Evolutionary conservation across 2,113 vertebrate genomes (phyloP), one percentile per base, ranked within the genome.

Genomic region (Conger conger): DNA sequence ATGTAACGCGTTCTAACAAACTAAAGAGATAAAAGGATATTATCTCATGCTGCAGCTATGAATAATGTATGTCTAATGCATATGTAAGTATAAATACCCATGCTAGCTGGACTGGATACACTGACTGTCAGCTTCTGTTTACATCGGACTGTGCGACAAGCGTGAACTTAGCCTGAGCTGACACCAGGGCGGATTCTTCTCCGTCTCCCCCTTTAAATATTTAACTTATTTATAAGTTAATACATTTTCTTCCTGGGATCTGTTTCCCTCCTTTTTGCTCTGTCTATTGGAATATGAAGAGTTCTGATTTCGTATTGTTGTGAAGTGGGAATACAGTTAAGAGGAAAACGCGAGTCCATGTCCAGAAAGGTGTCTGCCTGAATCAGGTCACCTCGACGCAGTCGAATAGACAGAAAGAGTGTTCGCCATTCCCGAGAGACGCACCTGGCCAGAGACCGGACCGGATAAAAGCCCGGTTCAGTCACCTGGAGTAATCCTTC

Each of bases 401-500:
- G 95, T 88, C 86, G 92, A 91, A 93, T 95, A 95, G 94, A 93
- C 95, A 93, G 94, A 90, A 84, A 92, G 95, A 95, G 92, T 92
- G 94, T 92, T 93, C 94, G 93, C 87, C 0, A 86, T 96, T 96
- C 96, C 96, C 92, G 54, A n/a, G 96, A 96, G 96, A 95, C 92
- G 96, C 93, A 94, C 95, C 88, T 60, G 57, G 96, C 95, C 95
- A 95, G 94, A 95, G 95, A 95, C 94, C 94, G 95, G 90, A 94
- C 91, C 94, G 96, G 95, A 96, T 95, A 97, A 97, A 95, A 97
- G 96, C 95, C 93, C 91, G 93, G 96, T 94, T 96, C 96, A 97
- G 96, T 96, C 95, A 95, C 96, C 94, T 94, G 96, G 95, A 97
- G 96, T 96, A 95, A 97, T 97, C 96, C 95, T 96, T 96, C 96